These are phyloP conservation scores for Andrena dorsata DNA, from an alignment of 2,888 invertebrate species.

Conservation along the genomic window DNA sequence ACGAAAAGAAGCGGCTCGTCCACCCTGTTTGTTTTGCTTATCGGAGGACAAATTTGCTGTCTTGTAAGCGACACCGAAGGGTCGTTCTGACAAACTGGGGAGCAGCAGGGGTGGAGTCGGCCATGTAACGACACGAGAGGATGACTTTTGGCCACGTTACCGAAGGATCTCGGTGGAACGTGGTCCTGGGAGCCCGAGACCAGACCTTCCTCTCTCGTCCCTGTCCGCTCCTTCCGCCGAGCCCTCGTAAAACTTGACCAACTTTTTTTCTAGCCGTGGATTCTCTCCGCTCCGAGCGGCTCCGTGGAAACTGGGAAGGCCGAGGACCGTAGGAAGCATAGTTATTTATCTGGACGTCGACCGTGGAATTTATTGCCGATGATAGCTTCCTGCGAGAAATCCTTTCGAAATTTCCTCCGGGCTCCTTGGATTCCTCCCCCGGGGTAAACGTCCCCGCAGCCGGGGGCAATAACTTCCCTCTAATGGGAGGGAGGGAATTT, in stretches of 20 bases:
- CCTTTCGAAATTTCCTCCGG: conserved; percentile 11
- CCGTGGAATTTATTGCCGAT: conserved; percentile 57
- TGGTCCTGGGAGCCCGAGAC: conserved; percentile 41
- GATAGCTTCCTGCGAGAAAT: conserved; percentile 45
- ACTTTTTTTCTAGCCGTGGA: conserved; percentile 49
- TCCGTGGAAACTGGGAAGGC: conserved; percentile 24
- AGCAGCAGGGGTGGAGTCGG: conserved; percentile 72
- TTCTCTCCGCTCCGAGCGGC: not conserved
- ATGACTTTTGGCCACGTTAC: conserved; percentile 55
- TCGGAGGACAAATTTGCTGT: conserved; percentile 84
- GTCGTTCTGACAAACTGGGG: conserved; percentile 82
- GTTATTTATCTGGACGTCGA: conserved; percentile 63
- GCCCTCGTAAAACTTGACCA: conserved; percentile 65
- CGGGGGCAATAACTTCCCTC: not conserved
- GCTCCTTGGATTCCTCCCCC: no score
- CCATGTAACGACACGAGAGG: conserved; percentile 65
- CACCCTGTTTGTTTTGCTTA: conserved; percentile 82
- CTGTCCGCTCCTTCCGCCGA: not conserved
- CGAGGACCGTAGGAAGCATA: conserved; percentile 41
- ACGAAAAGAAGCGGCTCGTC: conserved; percentile 50
- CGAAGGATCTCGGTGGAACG: conserved; percentile 37
- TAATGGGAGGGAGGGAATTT: not conserved
- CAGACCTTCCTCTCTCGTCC: conserved; percentile 18
- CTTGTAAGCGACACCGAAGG: conserved; percentile 83
- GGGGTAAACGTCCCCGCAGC: not conserved